phyloP scores from a whole-genome alignment of 2,113 vertebrate genomes.

The Nothocercus julius region DNA sequence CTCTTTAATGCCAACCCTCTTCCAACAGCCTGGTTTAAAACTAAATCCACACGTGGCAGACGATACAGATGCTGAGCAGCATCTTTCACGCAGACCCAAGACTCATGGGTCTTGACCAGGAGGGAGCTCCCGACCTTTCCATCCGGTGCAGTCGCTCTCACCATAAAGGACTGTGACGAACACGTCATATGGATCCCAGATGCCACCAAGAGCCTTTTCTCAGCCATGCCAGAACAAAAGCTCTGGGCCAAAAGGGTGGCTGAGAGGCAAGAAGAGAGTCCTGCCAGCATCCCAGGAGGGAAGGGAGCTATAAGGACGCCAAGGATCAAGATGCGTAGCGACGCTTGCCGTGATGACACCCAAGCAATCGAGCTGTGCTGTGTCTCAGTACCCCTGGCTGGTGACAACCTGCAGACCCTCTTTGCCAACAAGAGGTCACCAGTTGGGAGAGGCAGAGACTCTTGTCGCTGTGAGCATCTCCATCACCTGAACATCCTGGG shows the following conservation, averaged over 20 bases:
- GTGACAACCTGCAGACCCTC: background rate
- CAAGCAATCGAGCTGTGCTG: background rate
- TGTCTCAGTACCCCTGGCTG: background rate
- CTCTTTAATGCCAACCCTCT: background rate
- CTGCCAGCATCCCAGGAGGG: background rate
- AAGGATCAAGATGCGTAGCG: slow-evolving; percentile 28
- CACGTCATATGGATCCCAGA: accelerated
- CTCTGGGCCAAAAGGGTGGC: background rate
- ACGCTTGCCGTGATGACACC: background rate
- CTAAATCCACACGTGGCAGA: background rate
- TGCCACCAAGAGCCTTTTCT: slow-evolving; percentile 1
- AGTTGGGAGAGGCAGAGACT: background rate
- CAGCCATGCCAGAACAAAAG: background rate
- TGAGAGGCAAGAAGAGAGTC: background rate
- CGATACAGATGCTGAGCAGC: background rate
- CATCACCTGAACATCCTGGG: background rate
- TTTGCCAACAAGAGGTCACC: background rate
- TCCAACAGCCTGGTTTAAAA: background rate
- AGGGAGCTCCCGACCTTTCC: background rate
- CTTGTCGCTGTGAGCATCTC: background rate
- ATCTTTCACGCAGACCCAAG: background rate
- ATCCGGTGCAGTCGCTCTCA: background rate
- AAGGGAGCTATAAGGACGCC: background rate
- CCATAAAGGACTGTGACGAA: background rate
- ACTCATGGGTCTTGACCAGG: background rate